phyloP scores from a whole-genome alignment of 1,140 invertebrate species.

The Capitella teleta region DNA sequence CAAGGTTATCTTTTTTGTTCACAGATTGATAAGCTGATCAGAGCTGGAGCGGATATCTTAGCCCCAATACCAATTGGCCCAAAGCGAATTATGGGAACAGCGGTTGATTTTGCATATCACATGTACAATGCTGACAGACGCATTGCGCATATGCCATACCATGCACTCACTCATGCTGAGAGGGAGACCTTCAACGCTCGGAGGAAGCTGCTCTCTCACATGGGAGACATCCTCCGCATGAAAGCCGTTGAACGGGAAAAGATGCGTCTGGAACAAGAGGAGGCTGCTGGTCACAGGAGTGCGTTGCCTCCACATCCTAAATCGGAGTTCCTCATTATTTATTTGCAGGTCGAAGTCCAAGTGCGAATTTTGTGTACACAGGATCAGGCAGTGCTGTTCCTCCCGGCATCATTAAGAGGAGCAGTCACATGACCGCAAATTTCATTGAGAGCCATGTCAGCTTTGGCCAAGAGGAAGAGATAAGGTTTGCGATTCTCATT shows the following conservation, averaged over 20 bases:
- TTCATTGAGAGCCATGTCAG: neutral
- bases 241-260: constrained; percentile 28
- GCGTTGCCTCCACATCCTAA: neutral
- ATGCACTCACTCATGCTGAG: constrained; percentile 36
- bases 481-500: too few relatives aligned
- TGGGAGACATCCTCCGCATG: constrained; percentile 30
- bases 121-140: constrained; percentile 39
- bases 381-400: constrained; percentile 32
- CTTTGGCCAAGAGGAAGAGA: neutral
- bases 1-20: constrained; percentile 10
- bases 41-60: constrained; percentile 31
- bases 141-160: constrained; percentile 40
- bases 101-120: constrained; percentile 41
- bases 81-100: constrained; percentile 32
- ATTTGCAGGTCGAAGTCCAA: constrained; percentile 34
- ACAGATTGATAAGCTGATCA: constrained; percentile 37
- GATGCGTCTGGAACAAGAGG: constrained; percentile 21
- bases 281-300: constrained; percentile 25
- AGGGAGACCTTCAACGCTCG: constrained; percentile 38
- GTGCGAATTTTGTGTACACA: constrained; percentile 33
- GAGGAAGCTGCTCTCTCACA: constrained; percentile 28
- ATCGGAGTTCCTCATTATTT: too few relatives aligned
- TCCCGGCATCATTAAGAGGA: constrained; percentile 14
- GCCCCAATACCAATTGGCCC: constrained; percentile 34
- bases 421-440: too few relatives aligned